phyloP scores from a whole-genome alignment of 2,888 invertebrate species.

The Ypsolopha sequella region DNA sequence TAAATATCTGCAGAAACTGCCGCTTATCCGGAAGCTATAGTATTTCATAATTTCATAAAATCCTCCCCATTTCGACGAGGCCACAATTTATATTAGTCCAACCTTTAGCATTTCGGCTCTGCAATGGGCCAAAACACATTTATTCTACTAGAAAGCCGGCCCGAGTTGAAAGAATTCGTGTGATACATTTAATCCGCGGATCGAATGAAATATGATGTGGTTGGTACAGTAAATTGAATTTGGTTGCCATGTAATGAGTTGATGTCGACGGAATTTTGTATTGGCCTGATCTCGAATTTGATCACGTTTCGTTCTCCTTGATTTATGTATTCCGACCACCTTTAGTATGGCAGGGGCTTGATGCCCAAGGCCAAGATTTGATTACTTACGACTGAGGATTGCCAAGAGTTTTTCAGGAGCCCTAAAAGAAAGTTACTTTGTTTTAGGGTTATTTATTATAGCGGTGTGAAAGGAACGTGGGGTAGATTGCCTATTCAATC shows the following conservation, averaged over 20 bases:
- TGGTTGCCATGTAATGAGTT: conserved; percentile 64
- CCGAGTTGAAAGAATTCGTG: conserved; percentile 25
- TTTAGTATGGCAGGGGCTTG: conserved; percentile 30
- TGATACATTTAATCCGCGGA: conserved; percentile 31
- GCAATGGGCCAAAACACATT: conserved; percentile 4
- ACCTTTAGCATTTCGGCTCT: conserved; percentile 1
- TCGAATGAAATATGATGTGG: conserved; percentile 53
- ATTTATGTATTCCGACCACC: conserved; percentile 62
- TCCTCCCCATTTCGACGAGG: background rate
- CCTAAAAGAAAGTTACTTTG: conserved; percentile 1
- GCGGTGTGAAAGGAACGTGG: background rate
- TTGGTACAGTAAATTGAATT: conserved; percentile 58
- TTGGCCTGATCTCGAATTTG: conserved; percentile 59
- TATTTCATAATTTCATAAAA: background rate
- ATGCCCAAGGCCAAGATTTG: conserved; percentile 47
- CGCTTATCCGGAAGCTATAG: background rate
- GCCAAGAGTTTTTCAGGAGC: background rate
- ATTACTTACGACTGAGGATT: conserved; percentile 31
- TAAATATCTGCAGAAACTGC: no score
- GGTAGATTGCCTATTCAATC: background rate
- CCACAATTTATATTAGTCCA: background rate
- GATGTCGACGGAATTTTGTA: conserved; percentile 51
- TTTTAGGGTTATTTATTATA: conserved; percentile 3
- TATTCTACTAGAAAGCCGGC: background rate
- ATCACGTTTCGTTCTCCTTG: conserved; percentile 57